phyloP scores from a whole-genome alignment of 2,113 vertebrate genomes.

The Varanus salvator region DNA sequence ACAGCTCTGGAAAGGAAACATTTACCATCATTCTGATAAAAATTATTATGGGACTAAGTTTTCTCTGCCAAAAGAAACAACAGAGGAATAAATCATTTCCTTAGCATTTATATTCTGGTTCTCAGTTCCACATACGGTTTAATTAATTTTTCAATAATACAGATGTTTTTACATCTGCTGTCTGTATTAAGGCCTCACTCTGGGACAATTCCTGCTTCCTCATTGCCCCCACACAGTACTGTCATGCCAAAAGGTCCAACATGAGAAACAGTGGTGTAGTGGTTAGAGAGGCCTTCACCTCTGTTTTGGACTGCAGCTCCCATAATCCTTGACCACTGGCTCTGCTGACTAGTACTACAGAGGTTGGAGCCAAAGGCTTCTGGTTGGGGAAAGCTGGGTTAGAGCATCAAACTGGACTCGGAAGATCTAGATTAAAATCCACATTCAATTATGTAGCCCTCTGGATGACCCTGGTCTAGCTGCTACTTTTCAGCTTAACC shows the following conservation, averaged over 20 bases:
- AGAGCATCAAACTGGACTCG: not conserved
- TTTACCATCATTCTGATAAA: not conserved
- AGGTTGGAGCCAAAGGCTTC: too few species aligned
- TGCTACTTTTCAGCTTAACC: not conserved
- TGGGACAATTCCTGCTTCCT: not conserved
- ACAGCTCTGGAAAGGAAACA: slow-evolving; percentile 4
- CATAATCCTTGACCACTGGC: too few species aligned
- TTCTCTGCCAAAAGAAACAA: not conserved
- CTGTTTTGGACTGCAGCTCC: not conserved
- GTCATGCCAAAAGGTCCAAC: not conserved
- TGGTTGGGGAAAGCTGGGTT: not conserved
- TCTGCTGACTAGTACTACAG: not conserved
- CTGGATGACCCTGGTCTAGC: not conserved
- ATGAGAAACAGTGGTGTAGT: not conserved
- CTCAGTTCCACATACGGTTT: not conserved
- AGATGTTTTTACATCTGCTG: not conserved
- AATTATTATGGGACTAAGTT: not conserved
- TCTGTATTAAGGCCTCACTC: not conserved
- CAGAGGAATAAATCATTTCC: slow-evolving; percentile 12
- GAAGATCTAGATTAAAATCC: not conserved
- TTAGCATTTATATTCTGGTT: not conserved
- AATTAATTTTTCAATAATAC: not conserved
- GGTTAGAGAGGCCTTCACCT: not conserved
- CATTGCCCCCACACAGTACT: not conserved
- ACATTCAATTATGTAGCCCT: not conserved